phyloP scores from a whole-genome alignment of 2,113 vertebrate genomes.

The Nematolebias whitei region DNA sequence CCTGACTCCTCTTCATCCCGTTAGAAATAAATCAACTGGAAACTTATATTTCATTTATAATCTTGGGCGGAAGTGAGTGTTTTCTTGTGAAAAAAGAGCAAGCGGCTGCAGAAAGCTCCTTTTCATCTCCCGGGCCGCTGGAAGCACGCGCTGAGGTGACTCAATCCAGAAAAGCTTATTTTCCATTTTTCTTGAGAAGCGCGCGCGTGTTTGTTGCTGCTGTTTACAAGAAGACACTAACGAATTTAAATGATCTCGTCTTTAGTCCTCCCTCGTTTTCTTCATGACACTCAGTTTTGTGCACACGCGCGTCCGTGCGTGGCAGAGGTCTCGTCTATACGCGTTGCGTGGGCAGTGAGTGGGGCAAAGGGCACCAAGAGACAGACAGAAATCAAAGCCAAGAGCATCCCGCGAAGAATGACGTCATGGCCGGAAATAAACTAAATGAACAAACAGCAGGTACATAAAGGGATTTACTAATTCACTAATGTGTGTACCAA shows the following conservation, averaged over 20 bases:
- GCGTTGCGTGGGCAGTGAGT: conserved; percentile 67
- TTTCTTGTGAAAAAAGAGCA: conserved; percentile 65
- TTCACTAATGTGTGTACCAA: too few species aligned
- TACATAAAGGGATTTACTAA: too few species aligned
- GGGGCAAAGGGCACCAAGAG: conserved; percentile 23
- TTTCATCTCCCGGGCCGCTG: not conserved
- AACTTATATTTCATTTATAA: conserved; percentile 68
- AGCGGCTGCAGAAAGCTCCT: conserved; percentile 38
- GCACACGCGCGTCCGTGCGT: conserved; percentile 14
- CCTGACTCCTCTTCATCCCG: conserved; percentile 54
- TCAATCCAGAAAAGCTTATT: conserved; percentile 51
- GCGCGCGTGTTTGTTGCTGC: not conserved
- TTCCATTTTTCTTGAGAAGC: conserved; percentile 25
- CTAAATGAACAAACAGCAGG: too few species aligned
- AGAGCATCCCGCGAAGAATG: too few species aligned
- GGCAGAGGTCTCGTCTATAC: conserved; percentile 24
- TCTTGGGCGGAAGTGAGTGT: conserved; percentile 56
- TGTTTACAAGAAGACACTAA: not conserved
- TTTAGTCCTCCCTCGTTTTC: not conserved
- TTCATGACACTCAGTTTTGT: conserved; percentile 6
- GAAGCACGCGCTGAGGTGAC: conserved; percentile 46
- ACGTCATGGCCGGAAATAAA: not conserved
- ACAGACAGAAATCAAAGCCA: conserved; percentile 23
- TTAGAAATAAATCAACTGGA: conserved; percentile 75
- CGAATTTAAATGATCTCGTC: conserved; percentile 19